Base-by-base conservation (phyloP, 2,888 invertebrate genomes). In the Steromphala cineraria region DNA sequence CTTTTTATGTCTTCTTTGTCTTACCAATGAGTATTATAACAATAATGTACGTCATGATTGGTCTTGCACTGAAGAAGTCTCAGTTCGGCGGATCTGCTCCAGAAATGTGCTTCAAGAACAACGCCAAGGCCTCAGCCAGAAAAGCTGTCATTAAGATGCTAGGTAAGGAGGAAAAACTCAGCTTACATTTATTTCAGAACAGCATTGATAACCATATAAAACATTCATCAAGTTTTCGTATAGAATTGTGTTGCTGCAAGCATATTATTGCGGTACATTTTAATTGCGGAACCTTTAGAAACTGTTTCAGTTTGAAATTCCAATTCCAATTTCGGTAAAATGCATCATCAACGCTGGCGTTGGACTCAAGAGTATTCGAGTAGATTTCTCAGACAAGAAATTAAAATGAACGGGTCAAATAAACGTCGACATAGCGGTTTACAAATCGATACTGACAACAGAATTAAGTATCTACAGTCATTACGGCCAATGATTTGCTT, bases 1-100 rank as follows among this genome's bases (percentile, higher is more conserved):
- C 97, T 91, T 96, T 96, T 85, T 95, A 97, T 83, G 94, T 97
- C 86, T 97, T 98, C 94, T 98, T 98, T 94, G 95, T 97, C 78
- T 93, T 96, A 21, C 96, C 96, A 0, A 95, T 96, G 93, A 86
- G 96, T 1, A 94, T 97, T 36, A 96, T 98, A 89, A 95, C 96
- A 84, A 95, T 96, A 24, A 95, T 98, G 78, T 98, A 98, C 93
- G 82, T 90, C n/a, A 85, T 89, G 55, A 92, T 92, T 36, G 92
- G 92, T 19, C 81, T 91, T 40, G 86, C 90, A 0, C 89, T 92
- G 36, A 87, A 87, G 56, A 81, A 83, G 24, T 79, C 74, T 40
- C 80, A 82, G 21, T 81, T 83, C 24, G 80, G 81, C 56, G 81
- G 80, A 53, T 31, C 40, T 4, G 31, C 53, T 15, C 67, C 67